Percentiles rank a stretch among this genome's conserved stretches.
phyloP scores from a whole-genome alignment of 2,888 invertebrate genomes.

The Glaucopsyche alexis region DNA sequence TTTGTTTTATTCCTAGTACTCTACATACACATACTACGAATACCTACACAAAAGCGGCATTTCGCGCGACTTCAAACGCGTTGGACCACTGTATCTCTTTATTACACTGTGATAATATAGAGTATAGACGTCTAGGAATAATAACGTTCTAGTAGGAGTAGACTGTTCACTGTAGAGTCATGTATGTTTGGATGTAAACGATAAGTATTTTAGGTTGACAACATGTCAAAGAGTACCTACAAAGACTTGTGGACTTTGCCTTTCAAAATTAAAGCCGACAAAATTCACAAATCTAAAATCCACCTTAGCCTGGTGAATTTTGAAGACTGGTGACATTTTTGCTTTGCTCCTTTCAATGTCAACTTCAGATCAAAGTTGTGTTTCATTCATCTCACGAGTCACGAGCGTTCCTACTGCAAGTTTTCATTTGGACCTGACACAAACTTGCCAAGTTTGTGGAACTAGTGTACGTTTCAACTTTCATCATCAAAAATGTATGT shows the following conservation, averaged over 20 bases:
- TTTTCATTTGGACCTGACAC: constrained; percentile 7
- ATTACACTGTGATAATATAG: too few relatives aligned
- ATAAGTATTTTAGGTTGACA: background rate
- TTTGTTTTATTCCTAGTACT: too few relatives aligned
- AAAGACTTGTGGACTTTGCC: background rate
- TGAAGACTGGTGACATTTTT: background rate
- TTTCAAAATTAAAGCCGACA: background rate
- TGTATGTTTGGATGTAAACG: too few relatives aligned
- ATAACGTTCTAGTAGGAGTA: too few relatives aligned
- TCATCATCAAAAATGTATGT: background rate
- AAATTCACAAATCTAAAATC: background rate
- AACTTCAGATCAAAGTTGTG: constrained; percentile 13
- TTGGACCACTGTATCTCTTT: too few relatives aligned
- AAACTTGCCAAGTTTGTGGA: background rate
- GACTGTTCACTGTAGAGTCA: too few relatives aligned
- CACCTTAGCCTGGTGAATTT: background rate
- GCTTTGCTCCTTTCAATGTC: constrained; percentile 8
- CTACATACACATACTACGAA: too few relatives aligned
- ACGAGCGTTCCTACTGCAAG: background rate
- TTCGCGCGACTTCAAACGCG: too few relatives aligned
- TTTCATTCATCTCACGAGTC: constrained; percentile 12
- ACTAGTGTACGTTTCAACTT: background rate
- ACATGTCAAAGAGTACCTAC: background rate
- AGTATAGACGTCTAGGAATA: too few relatives aligned
- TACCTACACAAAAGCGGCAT: too few relatives aligned